Evolutionary conservation across 2,113 vertebrate genomes (phyloP).

Genomic region (Sinocyclocheilus anophthalmus): DNA sequence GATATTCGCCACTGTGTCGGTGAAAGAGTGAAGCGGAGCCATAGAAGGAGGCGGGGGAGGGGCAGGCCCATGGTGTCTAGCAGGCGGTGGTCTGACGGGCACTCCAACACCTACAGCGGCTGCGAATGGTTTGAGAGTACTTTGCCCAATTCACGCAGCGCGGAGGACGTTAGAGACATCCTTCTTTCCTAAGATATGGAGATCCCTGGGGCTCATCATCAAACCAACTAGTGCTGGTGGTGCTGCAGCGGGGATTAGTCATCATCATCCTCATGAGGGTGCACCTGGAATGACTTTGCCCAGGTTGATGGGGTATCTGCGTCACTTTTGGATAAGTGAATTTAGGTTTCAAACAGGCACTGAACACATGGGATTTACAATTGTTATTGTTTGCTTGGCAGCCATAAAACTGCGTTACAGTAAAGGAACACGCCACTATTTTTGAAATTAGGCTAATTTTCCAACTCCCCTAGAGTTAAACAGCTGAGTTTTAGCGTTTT

Average conservation of each 20-base stretch:
- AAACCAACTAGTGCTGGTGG: constrained; percentile 93
- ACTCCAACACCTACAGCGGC: constrained; percentile 88
- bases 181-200: constrained; percentile 90
- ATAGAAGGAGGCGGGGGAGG: constrained; percentile 76
- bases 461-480: no score
- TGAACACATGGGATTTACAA: no score
- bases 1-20: constrained; percentile 88
- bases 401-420: neutral
- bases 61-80: constrained; percentile 61
- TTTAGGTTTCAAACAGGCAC: no score
- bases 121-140: constrained; percentile 85
- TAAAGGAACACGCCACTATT: no score
- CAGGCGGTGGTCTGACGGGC: constrained; percentile 69
- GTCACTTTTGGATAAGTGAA: neutral
- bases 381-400: neutral
- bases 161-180: constrained; percentile 82
- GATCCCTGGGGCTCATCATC: constrained; percentile 93
- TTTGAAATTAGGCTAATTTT: no score
- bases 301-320: constrained; percentile 66
- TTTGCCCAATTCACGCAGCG: constrained; percentile 73
- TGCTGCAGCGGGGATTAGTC: constrained; percentile 89
- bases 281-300: constrained; percentile 89
- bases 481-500: no score
- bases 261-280: constrained; percentile 94
- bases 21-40: constrained; percentile 88